Conservation (phyloP, 2,113 vertebrate genomes). For the Rhinopithecus roxellana region DNA sequence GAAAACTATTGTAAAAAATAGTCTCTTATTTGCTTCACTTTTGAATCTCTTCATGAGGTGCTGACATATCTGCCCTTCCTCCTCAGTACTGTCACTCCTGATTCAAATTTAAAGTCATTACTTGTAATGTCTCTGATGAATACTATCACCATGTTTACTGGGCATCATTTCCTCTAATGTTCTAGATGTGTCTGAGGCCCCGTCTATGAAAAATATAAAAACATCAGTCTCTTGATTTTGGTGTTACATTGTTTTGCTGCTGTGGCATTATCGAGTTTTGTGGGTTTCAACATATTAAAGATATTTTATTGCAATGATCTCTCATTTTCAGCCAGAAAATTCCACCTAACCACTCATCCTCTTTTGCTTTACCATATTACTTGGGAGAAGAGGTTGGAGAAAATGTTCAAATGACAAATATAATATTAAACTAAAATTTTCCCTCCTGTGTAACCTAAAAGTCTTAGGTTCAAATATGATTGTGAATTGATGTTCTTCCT, state of each 20-base stretch:
- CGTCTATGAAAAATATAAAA: not conserved
- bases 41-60: not conserved
- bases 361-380: not conserved
- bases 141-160: accelerated
- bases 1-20: not conserved
- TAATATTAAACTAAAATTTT: not conserved
- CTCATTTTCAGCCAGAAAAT: not conserved
- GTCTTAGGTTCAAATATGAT: not conserved
- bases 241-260: not conserved
- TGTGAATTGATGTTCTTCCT: not conserved
- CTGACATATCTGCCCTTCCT: not conserved
- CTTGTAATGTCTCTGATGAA: not conserved
- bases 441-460: not conserved
- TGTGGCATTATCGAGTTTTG: not conserved
- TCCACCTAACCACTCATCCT: not conserved
- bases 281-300: not conserved
- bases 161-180: accelerated
- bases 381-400: not conserved
- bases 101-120: not conserved
- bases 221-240: not conserved
- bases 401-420: not conserved
- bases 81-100: not conserved
- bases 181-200: not conserved
- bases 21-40: not conserved
- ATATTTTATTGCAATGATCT: not conserved